Evolutionary conservation across 2,888 invertebrate species (phyloP).

Genomic region (Agrochola lychnidis): DNA sequence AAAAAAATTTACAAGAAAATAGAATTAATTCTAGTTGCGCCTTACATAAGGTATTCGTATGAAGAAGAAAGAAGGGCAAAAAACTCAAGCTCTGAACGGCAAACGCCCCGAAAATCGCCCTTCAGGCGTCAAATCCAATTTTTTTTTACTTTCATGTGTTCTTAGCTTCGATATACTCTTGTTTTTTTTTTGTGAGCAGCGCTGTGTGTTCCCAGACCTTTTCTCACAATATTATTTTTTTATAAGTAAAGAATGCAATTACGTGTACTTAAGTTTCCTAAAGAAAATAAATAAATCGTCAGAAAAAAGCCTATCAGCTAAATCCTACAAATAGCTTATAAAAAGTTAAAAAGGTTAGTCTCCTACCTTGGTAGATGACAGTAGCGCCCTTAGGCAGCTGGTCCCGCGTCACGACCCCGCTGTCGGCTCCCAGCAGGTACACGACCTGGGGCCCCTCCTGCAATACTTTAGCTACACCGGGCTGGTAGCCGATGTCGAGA

Average conservation of each 20-base stretch:
- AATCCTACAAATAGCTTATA: not conserved
- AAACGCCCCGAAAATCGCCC: too few relatives aligned
- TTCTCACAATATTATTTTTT: not conserved
- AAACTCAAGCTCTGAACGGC: too few relatives aligned
- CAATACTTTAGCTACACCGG: conserved; percentile 92
- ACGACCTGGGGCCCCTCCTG: conserved; percentile 95
- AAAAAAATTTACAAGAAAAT: not conserved
- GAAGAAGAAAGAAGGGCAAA: too few relatives aligned
- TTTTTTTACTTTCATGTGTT: too few relatives aligned
- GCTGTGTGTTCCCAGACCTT: not conserved
- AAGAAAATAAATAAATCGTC: not conserved
- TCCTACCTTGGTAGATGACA: conserved; percentile 96
- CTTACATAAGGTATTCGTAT: too few relatives aligned
- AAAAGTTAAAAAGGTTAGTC: not conserved
- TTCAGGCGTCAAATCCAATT: too few relatives aligned
- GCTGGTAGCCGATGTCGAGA: conserved; percentile 97
- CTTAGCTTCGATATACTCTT: not conserved
- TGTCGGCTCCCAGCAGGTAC: conserved; percentile 98
- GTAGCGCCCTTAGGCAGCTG: conserved; percentile 95
- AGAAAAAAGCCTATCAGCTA: not conserved
- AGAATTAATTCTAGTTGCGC: not conserved
- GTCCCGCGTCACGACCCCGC: conserved; percentile 93
- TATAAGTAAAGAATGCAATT: not conserved
- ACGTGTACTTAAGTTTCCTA: too few relatives aligned
- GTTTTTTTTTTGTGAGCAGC: not conserved